A percentile compares a stretch with the other conserved stretches of the same genome.
These are phyloP conservation scores for Agonum fuliginosum DNA, from an alignment of 2,888 invertebrate genomes.

Conservation along the genomic window DNA sequence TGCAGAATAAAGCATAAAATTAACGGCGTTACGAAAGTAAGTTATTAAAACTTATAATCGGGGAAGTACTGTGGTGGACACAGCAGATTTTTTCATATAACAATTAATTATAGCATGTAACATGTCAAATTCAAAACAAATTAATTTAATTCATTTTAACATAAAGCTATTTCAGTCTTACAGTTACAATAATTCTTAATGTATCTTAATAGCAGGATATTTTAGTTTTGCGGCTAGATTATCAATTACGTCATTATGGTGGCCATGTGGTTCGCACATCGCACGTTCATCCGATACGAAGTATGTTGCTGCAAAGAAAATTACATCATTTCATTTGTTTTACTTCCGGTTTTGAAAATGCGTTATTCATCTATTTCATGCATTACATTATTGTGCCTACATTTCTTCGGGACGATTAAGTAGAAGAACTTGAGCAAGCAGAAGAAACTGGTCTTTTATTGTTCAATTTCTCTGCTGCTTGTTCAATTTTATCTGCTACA, in stretches of 20 bases:
- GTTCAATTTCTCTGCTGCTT: too few relatives aligned
- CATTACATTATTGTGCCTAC: background rate
- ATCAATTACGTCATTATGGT: conserved; percentile 46
- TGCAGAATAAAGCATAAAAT: too few relatives aligned
- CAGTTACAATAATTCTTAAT: conserved; percentile 1
- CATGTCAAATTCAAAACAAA: background rate
- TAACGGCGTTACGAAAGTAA: too few relatives aligned
- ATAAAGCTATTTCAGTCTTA: background rate
- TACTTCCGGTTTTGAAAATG: background rate
- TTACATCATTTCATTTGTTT: conserved; percentile 2
- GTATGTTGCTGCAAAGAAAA: conserved; percentile 9
- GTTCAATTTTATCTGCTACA: too few relatives aligned
- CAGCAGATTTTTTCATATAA: too few relatives aligned
- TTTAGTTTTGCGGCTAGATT: conserved; percentile 45
- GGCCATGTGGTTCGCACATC: conserved; percentile 54
- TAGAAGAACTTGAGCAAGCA: too few relatives aligned
- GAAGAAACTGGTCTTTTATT: too few relatives aligned
- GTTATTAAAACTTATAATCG: too few relatives aligned
- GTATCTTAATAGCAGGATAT: background rate
- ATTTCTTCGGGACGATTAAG: too few relatives aligned
- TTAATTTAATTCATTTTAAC: background rate
- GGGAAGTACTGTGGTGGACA: too few relatives aligned
- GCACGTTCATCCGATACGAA: conserved; percentile 17
- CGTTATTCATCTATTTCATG: too few relatives aligned
- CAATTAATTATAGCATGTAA: too few relatives aligned